Evolutionary conservation across 1,140 invertebrate species (phyloP).

Genomic region (Aleiodes sp.): DNA sequence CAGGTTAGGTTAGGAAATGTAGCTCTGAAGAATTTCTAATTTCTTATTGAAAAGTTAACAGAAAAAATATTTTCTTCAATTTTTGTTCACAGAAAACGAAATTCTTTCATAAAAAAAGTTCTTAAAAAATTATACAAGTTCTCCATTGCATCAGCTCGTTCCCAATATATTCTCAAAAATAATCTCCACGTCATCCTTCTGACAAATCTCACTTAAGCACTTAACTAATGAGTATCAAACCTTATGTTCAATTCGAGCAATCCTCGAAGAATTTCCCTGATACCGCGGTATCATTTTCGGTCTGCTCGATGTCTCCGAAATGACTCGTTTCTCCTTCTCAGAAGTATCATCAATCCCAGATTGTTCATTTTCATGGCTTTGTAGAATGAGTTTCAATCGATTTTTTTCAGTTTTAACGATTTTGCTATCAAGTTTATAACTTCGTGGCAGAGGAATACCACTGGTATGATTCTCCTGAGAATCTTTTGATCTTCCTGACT

Average conservation of each 20-base stretch:
- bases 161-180: background rate
- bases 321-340: slow-evolving; percentile 43
- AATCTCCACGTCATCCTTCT: background rate
- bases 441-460: slow-evolving; percentile 49
- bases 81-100: too few relatives aligned
- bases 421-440: slow-evolving; percentile 47
- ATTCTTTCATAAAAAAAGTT: too few relatives aligned
- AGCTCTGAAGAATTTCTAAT: too few relatives aligned
- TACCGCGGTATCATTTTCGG: slow-evolving; percentile 20
- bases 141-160: too few relatives aligned
- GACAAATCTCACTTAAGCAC: background rate
- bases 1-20: too few relatives aligned
- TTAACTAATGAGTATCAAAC: too few relatives aligned
- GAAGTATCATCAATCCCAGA: slow-evolving; percentile 18
- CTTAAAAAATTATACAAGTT: too few relatives aligned
- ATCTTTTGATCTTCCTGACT: background rate
- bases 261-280: slow-evolving; percentile 14
- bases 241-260: slow-evolving; percentile 2
- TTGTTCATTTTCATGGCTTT: slow-evolving; percentile 28
- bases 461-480: background rate
- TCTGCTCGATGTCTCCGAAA: background rate
- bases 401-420: slow-evolving; percentile 56
- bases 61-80: too few relatives aligned
- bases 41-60: too few relatives aligned
- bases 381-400: slow-evolving; percentile 48